A percentile compares a stretch with the other conserved stretches of the same genome.
phyloP scores from a whole-genome alignment of 2,113 vertebrate species.

The Suncus etruscus region DNA sequence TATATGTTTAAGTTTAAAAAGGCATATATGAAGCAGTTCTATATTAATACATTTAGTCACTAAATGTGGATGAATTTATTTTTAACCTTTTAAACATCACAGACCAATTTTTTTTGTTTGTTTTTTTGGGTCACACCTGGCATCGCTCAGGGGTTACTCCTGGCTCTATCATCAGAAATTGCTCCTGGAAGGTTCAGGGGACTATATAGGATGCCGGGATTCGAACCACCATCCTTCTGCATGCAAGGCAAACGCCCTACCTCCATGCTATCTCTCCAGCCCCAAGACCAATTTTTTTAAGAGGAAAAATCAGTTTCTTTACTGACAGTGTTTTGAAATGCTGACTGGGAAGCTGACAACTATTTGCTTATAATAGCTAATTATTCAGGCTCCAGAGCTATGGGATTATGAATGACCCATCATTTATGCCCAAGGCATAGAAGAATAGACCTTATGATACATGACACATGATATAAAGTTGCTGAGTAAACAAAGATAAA shows the following conservation, averaged over 20 bases:
- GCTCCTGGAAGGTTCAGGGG: no score
- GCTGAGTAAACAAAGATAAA: not conserved
- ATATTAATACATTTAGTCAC: not conserved
- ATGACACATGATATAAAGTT: not conserved
- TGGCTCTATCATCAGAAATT: no score
- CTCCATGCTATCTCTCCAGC: no score
- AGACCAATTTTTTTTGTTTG: no score
- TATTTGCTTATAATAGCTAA: not conserved
- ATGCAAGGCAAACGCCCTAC: no score
- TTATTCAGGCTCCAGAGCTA: not conserved
- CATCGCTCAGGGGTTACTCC: no score
- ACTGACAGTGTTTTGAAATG: not conserved
- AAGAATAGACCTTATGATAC: not conserved
- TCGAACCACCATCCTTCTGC: no score
- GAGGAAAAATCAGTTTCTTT: not conserved
- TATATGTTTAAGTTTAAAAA: conserved; percentile 14
- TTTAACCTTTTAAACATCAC: not conserved
- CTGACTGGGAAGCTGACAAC: not conserved
- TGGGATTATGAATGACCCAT: not conserved
- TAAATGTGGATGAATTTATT: not conserved
- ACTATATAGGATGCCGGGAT: no score
- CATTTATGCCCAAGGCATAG: not conserved
- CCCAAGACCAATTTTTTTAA: not conserved
- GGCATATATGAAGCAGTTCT: not conserved
- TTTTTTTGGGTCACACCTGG: no score